These are phyloP conservation scores for Falco rusticolus DNA, from an alignment of 2,797 vertebrate genomes.

Conservation along the genomic window DNA sequence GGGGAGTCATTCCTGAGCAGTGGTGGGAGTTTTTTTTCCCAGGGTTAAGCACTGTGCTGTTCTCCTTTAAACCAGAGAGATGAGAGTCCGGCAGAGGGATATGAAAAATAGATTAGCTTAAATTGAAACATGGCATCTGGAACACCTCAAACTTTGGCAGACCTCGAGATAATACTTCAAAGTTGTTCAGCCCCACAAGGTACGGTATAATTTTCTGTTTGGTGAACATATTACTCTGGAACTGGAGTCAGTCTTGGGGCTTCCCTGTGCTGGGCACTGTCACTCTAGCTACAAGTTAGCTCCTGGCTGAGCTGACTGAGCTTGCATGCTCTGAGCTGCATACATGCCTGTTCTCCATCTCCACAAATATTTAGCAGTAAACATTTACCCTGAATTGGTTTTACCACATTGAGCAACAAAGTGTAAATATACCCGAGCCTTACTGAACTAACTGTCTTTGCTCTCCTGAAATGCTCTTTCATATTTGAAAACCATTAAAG, in stretches of 20 bases:
- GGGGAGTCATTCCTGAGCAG: neutral
- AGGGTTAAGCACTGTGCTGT: neutral
- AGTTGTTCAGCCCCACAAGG: conserved; percentile 7
- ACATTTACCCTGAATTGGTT: neutral
- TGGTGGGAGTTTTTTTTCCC: neutral
- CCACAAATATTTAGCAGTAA: neutral
- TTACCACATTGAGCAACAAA: neutral
- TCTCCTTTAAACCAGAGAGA: neutral
- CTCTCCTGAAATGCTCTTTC: neutral
- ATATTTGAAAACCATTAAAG: neutral
- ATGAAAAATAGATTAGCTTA: conserved; percentile 44
- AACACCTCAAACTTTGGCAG: conserved; percentile 8
- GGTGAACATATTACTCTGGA: neutral
- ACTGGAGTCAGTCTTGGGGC: neutral
- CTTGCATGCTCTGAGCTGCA: neutral
- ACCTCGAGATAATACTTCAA: neutral
- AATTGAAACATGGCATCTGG: conserved; percentile 14
- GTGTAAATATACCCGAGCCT: neutral
- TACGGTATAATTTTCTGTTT: conserved; percentile 6
- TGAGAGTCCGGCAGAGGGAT: neutral
- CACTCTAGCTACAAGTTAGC: neutral
- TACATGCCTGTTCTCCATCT: neutral
- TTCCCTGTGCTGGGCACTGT: neutral
- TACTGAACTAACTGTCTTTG: neutral
- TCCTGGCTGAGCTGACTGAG: neutral